Conservation (phyloP, 2,888 invertebrate species). For the Leptogaster cylindrica region DNA sequence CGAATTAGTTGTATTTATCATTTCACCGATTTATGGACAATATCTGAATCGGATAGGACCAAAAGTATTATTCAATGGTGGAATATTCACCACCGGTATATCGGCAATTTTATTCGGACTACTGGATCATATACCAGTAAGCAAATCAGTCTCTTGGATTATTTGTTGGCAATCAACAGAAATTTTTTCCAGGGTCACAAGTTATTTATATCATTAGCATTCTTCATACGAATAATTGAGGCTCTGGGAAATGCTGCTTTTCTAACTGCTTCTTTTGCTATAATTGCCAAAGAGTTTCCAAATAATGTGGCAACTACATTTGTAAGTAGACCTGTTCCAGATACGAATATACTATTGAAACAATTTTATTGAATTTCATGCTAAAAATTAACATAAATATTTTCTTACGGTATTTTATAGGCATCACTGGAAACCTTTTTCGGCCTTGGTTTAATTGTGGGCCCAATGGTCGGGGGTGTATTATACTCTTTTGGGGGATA, state of each 20-base stretch:
- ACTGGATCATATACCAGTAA: slow-evolving; percentile 49
- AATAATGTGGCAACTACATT: slow-evolving; percentile 84
- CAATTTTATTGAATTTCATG: neutral
- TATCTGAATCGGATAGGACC: slow-evolving; percentile 79
- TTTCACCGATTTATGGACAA: slow-evolving; percentile 83
- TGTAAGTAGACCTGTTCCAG: slow-evolving; percentile 66
- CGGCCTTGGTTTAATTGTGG: slow-evolving; percentile 85
- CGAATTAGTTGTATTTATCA: slow-evolving; percentile 80
- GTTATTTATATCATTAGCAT: slow-evolving; percentile 78
- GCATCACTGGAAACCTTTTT: slow-evolving; percentile 87
- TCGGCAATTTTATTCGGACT: slow-evolving; percentile 81
- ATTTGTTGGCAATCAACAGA: no score
- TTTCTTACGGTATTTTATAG: slow-evolving; percentile 58
- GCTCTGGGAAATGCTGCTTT: slow-evolving; percentile 88
- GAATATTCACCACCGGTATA: slow-evolving; percentile 81
- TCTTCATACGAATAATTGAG: slow-evolving; percentile 79
- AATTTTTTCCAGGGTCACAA: slow-evolving; percentile 66
- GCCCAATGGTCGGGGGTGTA: slow-evolving; percentile 88
- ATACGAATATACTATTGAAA: neutral
- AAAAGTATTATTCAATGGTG: slow-evolving; percentile 79
- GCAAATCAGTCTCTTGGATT: no score
- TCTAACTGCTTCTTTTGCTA: slow-evolving; percentile 84
- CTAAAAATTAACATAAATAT: slow-evolving; percentile 18
- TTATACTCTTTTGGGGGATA: slow-evolving; percentile 82
- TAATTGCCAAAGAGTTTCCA: slow-evolving; percentile 87